Base-by-base conservation (phyloP, 2,797 vertebrate genomes). In the Lateolabrax maculatus region DNA sequence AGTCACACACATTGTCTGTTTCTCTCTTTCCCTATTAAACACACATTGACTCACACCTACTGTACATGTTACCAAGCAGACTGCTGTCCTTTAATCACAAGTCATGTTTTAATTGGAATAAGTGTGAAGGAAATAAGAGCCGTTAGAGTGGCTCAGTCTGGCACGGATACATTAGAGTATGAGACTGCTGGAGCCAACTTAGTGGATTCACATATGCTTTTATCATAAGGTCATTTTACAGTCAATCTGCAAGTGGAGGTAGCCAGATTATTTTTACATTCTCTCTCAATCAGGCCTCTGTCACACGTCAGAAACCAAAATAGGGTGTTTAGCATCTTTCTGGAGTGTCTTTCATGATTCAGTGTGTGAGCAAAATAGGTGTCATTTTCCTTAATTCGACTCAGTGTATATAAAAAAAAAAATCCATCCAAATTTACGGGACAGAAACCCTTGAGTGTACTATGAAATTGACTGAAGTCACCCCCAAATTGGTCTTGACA, bases 11-110 rank as follows among this genome's bases (percentile, higher is more conserved):
- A 19, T 39, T 62, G 16, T 56, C 43, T 57, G 46, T 44, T 5
- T 36, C 51, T 29, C 6, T 63, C 25, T 55, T 13, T 67, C 10
- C 49, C 15, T 23, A 5, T 52, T n/a, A n/a, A 44, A 65, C 61
- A 64, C 64, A 34, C 51, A 64, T 15, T 11, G 2, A 57, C 48
- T 39, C 69, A 11, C 73, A 71, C 61, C 37, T n/a, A 18, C 43
- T 11, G 21, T 48, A 61, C 77, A 71, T 49, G 78, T 63, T 58
- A 80, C 12, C 68, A 25, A 72, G 49, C 84, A 55, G 67, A 69
- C 70, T 78, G 75, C 37, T 75, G 90, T 85, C 80, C 79, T 89
- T 89, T 89, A 83, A 90, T 90, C 87, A 76, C 88, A 87, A 88
- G 81, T 81, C 75, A 46, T 53, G 75, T 81, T 91, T 88, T 88